Base-by-base conservation (phyloP, 1,140 invertebrate species). In the Acromyrmex echinatior region DNA sequence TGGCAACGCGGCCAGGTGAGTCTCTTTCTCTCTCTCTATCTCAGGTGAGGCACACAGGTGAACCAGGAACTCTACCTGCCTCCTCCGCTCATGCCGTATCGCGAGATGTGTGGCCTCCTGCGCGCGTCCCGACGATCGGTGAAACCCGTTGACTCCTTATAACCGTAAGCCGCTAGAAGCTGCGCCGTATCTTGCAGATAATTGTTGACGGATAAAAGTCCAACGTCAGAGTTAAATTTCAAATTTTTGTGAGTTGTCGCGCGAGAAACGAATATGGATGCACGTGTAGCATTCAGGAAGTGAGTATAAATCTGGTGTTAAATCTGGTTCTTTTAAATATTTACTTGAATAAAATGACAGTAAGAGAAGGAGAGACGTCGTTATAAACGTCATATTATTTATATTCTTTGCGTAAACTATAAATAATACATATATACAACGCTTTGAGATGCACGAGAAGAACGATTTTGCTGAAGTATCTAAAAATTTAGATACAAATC, bases 21-120 rank as follows among this genome's bases (percentile, higher is more conserved):
- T 86, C 9, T 74, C 49, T 68, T 39, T 87, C 68, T 45, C 39
- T 45, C 39, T 45, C 39, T 45, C 10, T 45, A 21, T 87, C 91
- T 70, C 28, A 73, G 87, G 87, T 84, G 73, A 90, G 74, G 80
- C 89, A 91, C 90, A 93, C 94, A 95, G 93, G 93, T 95, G 93
- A 95, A 94, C 94, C 93, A 94, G 94, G 94, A 95, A 94, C 93
- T 94, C 87, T 51, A 86, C 78, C 68, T 88, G 81, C 86, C 91
- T 85, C 91, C 89, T 91, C 82, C 88, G 89, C 91, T 88, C 84
- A 68, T 88, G 91, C 91, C 68, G 74, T 70, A 60, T 49, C 78
- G 58, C 70, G 68, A 84, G 80, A 84, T 84, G 80, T 84, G 80
- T 84, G 80, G 70, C 80, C 80, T 84, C 88, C 88, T 88, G 85